Evolutionary conservation across 2,888 invertebrate species (phyloP).

Genomic region (Acrobasis consociella): DNA sequence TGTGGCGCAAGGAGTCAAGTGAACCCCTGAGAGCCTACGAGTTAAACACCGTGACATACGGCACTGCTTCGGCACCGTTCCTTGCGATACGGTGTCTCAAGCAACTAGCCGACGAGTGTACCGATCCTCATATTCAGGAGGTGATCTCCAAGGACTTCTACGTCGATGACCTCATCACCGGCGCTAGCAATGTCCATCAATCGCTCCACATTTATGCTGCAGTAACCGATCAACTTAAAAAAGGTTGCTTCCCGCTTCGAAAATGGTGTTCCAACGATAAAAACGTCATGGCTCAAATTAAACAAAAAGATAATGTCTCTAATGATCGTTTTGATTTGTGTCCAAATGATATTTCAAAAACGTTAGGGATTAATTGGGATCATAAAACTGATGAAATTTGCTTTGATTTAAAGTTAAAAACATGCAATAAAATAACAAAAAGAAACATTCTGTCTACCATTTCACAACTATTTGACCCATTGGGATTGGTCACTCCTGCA

Average conservation of each 20-base stretch:
- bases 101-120: not conserved
- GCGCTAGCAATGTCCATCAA: not conserved
- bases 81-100: not conserved
- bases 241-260: conserved; percentile 14
- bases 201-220: not conserved
- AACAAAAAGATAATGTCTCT: no score
- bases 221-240: not conserved
- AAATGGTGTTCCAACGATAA: conserved; percentile 3
- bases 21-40: not conserved
- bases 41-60: not conserved
- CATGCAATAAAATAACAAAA: not conserved
- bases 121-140: no score
- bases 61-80: conserved; percentile 1
- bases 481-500: conserved; percentile 32
- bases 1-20: not conserved
- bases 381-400: conserved; percentile 24
- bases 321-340: no score
- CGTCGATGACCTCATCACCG: conserved; percentile 21
- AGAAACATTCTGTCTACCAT: conserved; percentile 28
- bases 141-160: conserved; percentile 10
- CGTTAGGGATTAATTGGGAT: conserved; percentile 29
- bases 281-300: no score
- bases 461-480: conserved; percentile 35
- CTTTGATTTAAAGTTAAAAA: conserved; percentile 20
- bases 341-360: no score